Conservation (phyloP, 1,140 invertebrate genomes). For the Latrodectus geometricus region DNA sequence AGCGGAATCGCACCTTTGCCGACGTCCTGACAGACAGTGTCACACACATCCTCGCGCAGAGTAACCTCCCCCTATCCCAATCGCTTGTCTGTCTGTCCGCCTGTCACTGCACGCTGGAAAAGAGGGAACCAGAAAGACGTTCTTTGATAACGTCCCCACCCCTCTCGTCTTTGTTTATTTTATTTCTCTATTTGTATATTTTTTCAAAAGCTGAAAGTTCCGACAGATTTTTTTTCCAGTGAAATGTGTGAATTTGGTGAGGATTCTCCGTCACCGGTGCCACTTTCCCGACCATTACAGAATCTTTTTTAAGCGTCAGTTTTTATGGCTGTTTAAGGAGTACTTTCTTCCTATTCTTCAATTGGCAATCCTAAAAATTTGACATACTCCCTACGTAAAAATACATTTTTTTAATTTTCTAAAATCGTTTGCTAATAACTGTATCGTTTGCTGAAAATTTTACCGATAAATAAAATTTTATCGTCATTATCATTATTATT, state of each 20-base stretch:
- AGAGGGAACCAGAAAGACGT: neutral
- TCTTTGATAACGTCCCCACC: neutral
- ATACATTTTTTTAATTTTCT: too few species aligned
- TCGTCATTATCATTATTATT: too few species aligned
- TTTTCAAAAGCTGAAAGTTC: slow-evolving; percentile 11
- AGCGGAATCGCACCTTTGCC: slow-evolving; percentile 18
- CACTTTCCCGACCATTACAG: too few species aligned
- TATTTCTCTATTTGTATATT: slow-evolving; percentile 5
- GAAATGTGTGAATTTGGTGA: neutral
- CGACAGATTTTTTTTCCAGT: slow-evolving; percentile 1
- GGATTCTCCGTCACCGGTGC: neutral
- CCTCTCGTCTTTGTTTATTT: slow-evolving; percentile 18
- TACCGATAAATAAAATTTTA: too few species aligned
- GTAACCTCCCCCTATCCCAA: neutral
- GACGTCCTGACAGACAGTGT: slow-evolving; percentile 40
- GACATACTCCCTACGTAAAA: too few species aligned
- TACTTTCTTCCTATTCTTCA: too few species aligned
- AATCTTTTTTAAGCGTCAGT: too few species aligned
- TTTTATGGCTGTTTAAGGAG: too few species aligned
- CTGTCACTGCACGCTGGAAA: neutral
- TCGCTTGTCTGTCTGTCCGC: slow-evolving; percentile 30
- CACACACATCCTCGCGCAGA: slow-evolving; percentile 24
- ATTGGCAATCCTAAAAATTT: too few species aligned
- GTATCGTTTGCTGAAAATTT: too few species aligned
- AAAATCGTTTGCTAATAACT: too few species aligned